Evolutionary conservation across 1,140 invertebrate genomes (phyloP), one percentile per base, ranked within the genome.

Genomic region (Papilio glaucus): DNA sequence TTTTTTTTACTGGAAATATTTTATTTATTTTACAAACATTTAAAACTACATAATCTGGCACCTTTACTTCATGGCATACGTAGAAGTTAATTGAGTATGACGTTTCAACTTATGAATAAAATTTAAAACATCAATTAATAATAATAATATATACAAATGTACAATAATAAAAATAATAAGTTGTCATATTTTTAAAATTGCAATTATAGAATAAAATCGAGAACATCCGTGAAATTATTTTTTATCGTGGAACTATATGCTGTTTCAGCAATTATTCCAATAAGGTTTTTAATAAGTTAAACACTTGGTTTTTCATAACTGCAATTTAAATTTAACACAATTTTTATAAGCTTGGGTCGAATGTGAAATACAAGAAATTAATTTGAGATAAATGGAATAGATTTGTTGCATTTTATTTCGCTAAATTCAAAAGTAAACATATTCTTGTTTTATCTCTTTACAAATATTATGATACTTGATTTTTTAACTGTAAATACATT

Each of bases 81-180:
- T 7, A 45, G 4, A 45, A 26, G 29, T 69, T 42, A 21, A 26
- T 21, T 69, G 67, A 69, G 41, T 49, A 69, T 69, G 67, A 42
- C 42, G 42, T 69, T 69, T 69, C 15, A 37, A 69, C 67, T 53
- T 49, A 68, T 57, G 33, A 69, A 69, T 49, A 49, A 53, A 53
- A 69, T 29, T 69, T 69, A 53, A 68, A 69, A 42, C 24, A 53
- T 12, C 39, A 42, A 67, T 49, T 69, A 69, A 53, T 49, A 69
- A 69, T 69, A 69, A 69, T 69, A 69, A 49, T 69, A 69, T 69
- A 69, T 69, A 69, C 67, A 69, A 69, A 26, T 69, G 67, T 69
- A 69, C 67, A 69, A 69, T 49, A 24, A 33, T 53, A 69, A 49
- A 69, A 69, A 49, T 69, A 69, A 69, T 24, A 24, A 12, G 7